Evolutionary conservation across 2,797 vertebrate species (phyloP), one percentile per base, ranked within the genome.

Genomic region (Graptemys geographica): DNA sequence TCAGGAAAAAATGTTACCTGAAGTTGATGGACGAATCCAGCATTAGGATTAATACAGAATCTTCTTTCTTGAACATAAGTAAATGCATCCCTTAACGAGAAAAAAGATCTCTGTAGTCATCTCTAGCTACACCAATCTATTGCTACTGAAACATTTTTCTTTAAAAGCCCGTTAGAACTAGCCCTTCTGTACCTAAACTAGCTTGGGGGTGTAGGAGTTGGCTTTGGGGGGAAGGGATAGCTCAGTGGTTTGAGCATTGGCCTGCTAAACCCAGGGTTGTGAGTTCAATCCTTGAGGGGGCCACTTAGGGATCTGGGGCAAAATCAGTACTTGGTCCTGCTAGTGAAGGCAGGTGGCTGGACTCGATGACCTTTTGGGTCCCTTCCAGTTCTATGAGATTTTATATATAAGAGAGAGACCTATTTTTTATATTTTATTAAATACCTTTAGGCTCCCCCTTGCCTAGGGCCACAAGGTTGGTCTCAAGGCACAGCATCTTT

Each of bases 31-130:
- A 99, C 99, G 97, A 99, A 99, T 97, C 99, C 99, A 98, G 99
- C 99, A 95, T 99, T 99, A 92, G 99, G 99, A 98, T 99, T 99
- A 98, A 99, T 99, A 98, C 99, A 99, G 98, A 99, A 99, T 98
- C 99, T 99, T 96, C 99, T 99, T 98, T 99, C 99, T 98, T 99
- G 99, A 93, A 99, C 99, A 47, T 99, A 99, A 96, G 99, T 99
- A 98, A 99, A 99, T 28, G 99, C 99, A 89, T 99, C 99, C 98
- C 99, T 99, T 92, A 78, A 90, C 55, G 94, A 23, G 49, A 27
- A 96, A 95, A 96, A 44, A 95, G 94, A 96, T 59, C 5, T 83
- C 12, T 86, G 89, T 9, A 79, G 72, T 65, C 53, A 79, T 87
- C 56, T 37, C 65, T 31, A 59, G 25, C 57, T 79, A 49, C 25